Evolutionary conservation across 2,113 vertebrate genomes (phyloP).

Genomic region (Odocoileus hemionus): DNA sequence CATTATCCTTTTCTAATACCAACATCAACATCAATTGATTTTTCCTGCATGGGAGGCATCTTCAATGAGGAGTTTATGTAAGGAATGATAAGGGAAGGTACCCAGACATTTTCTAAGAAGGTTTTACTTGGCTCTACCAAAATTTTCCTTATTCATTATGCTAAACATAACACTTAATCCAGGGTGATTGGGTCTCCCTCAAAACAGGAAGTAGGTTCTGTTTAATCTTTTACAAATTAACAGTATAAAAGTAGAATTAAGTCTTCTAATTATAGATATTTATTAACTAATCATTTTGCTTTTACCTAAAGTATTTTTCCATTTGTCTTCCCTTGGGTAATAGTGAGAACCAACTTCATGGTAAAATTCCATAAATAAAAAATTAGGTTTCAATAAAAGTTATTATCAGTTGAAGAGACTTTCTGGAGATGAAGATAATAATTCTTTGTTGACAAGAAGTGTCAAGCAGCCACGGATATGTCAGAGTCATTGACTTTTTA

Average conservation of each 20-base stretch:
- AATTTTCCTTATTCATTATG: slow-evolving; percentile 22
- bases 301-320: slow-evolving; percentile 36
- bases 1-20: neutral
- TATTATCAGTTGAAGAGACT: neutral
- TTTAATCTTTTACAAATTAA: slow-evolving; percentile 56
- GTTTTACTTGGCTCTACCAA: slow-evolving; percentile 45
- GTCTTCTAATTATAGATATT: slow-evolving; percentile 36
- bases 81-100: neutral
- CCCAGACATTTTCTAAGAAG: neutral
- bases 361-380: slow-evolving; percentile 34
- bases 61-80: neutral
- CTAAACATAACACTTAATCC: slow-evolving; percentile 40
- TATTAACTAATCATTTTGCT: slow-evolving; percentile 35
- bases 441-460: neutral
- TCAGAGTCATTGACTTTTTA: neutral
- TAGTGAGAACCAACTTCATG: slow-evolving; percentile 22
- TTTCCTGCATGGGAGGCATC: neutral
- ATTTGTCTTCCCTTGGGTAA: neutral
- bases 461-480: neutral
- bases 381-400: slow-evolving; percentile 28
- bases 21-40: neutral
- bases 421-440: neutral
- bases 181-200: slow-evolving; percentile 11
- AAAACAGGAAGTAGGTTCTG: slow-evolving; percentile 7
- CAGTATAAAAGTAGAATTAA: slow-evolving; percentile 41